Evolutionary conservation across 2,113 vertebrate genomes (phyloP).

Genomic region (Carlito syrichta): DNA sequence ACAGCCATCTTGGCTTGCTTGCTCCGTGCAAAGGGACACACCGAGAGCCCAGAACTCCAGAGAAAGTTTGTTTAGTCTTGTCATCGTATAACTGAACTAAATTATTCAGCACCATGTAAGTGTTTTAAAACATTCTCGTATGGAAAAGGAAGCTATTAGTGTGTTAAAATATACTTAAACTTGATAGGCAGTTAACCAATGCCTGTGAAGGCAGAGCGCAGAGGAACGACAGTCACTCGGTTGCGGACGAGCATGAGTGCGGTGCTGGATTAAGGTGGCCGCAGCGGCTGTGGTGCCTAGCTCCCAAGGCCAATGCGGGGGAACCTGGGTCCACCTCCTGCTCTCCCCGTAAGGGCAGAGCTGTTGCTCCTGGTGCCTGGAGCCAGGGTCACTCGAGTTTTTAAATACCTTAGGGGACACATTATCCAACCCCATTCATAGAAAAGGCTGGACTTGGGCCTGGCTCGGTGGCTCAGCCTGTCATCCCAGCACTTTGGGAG

Average conservation of each 20-base stretch:
- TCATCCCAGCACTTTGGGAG: too few species aligned
- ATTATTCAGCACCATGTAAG: constrained; percentile 59
- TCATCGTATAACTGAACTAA: constrained; percentile 66
- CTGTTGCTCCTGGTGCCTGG: neutral
- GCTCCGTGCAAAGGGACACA: constrained; percentile 79
- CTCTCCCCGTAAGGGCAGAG: neutral
- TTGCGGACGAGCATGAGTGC: too few species aligned
- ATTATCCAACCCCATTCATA: neutral
- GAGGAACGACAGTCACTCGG: too few species aligned
- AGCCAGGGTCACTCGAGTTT: neutral
- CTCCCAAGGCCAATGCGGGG: neutral
- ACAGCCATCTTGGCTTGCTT: constrained; percentile 80
- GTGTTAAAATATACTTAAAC: constrained; percentile 67
- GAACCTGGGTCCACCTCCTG: neutral
- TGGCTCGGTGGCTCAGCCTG: too few species aligned
- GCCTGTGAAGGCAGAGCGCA: neutral
- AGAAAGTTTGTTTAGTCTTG: constrained; percentile 83
- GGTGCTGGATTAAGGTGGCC: too few species aligned
- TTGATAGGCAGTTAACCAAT: constrained; percentile 58
- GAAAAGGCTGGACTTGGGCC: too few species aligned
- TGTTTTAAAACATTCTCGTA: constrained; percentile 64
- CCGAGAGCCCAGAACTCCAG: constrained; percentile 78
- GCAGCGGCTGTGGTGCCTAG: too few species aligned
- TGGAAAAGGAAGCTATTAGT: constrained; percentile 66
- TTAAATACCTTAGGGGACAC: neutral